phyloP scores from a whole-genome alignment of 2,888 invertebrate genomes.

The Camponotus fellah region DNA sequence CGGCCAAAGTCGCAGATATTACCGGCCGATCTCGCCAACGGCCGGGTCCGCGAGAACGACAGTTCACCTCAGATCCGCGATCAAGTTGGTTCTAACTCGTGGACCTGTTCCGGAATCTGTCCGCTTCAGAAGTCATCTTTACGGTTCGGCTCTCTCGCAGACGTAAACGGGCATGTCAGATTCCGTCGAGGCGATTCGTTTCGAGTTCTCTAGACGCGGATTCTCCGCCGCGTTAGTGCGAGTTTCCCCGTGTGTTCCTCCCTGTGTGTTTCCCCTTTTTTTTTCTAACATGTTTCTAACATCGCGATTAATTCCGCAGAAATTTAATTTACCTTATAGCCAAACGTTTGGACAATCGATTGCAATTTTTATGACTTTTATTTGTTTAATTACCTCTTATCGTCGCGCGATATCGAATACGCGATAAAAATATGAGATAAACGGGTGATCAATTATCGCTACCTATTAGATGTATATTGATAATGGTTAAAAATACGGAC shows the following conservation, averaged over 20 bases:
- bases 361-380: not conserved
- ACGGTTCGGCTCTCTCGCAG: constrained; percentile 39
- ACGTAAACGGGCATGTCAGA: constrained; percentile 17
- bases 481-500: constrained; percentile 31
- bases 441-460: constrained; percentile 13
- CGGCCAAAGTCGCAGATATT: constrained; percentile 82
- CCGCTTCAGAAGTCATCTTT: constrained; percentile 52
- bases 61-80: constrained; percentile 81
- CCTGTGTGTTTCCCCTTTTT: not conserved
- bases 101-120: constrained; percentile 55
- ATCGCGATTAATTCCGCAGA: not conserved
- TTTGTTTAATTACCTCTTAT: not conserved
- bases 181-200: not conserved
- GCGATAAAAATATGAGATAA: constrained; percentile 1
- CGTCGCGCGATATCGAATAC: not conserved
- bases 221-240: not conserved
- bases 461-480: constrained; percentile 26
- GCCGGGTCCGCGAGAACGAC: constrained; percentile 69
- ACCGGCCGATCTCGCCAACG: constrained; percentile 75
- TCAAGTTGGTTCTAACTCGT: constrained; percentile 70
- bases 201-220: not conserved
- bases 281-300: not conserved
- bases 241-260: not conserved
- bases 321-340: not conserved
- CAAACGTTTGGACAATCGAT: not conserved